Percentiles rank a stretch among this genome's conserved stretches.
Evolutionary conservation across 2,797 vertebrate species (phyloP).

Genomic region (Silurus aristotelis): DNA sequence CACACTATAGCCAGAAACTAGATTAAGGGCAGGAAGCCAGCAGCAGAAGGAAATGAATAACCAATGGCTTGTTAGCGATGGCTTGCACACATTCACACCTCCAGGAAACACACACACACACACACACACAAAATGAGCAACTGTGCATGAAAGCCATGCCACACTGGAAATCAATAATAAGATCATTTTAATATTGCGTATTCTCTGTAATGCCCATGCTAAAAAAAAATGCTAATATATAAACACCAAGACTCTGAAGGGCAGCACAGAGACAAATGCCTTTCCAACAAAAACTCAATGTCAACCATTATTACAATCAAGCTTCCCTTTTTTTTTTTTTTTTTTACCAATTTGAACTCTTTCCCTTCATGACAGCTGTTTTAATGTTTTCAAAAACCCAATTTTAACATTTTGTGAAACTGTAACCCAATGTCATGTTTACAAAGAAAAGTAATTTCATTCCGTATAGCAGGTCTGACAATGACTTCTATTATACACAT

Average conservation of each 20-base stretch:
- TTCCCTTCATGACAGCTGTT: background rate
- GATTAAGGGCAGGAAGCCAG: constrained; percentile 29
- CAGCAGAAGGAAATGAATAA: constrained; percentile 31
- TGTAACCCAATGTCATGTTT: constrained; percentile 5
- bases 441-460: constrained; percentile 1
- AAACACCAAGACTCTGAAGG: background rate
- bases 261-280: background rate
- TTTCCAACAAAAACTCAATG: background rate
- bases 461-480: background rate
- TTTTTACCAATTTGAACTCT: background rate
- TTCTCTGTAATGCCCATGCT: background rate
- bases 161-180: constrained; percentile 4
- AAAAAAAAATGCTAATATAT: background rate
- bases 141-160: background rate
- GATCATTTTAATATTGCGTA: background rate
- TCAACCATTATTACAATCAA: background rate
- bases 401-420: background rate
- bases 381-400: background rate
- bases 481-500: background rate
- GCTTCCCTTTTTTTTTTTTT: background rate
- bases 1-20: constrained; percentile 16
- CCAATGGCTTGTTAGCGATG: constrained; percentile 19
- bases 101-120: constrained; percentile 9
- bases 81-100: constrained; percentile 23
- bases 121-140: constrained; percentile 27